Evolutionary conservation across 2,888 invertebrate species (phyloP).

Genomic region (Perizoma flavofasciatum): DNA sequence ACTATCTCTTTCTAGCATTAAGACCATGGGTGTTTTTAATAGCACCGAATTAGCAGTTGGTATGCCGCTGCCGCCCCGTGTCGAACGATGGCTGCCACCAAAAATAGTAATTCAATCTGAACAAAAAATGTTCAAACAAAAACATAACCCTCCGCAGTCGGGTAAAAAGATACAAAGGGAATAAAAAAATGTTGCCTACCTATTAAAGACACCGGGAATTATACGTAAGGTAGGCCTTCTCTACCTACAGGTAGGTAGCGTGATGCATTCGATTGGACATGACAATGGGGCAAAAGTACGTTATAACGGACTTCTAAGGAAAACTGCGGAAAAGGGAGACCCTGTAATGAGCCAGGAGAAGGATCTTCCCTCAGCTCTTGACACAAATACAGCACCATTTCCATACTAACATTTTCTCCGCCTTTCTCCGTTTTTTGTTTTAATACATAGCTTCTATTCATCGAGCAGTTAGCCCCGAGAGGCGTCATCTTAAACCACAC

Average conservation of each 20-base stretch:
- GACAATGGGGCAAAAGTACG: slow-evolving; percentile 35
- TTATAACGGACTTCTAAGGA: slow-evolving; percentile 28
- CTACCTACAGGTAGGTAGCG: too few relatives aligned
- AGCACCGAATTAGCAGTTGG: slow-evolving; percentile 73
- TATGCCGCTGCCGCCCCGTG: slow-evolving; percentile 57
- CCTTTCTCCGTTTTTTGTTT: too few relatives aligned
- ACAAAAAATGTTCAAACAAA: slow-evolving; percentile 53
- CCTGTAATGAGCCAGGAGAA: too few relatives aligned
- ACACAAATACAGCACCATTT: too few relatives aligned
- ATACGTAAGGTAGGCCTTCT: slow-evolving; percentile 63
- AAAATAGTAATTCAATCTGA: slow-evolving; percentile 75
- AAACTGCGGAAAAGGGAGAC: too few relatives aligned
- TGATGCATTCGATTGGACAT: slow-evolving; percentile 40
- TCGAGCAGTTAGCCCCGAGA: too few relatives aligned
- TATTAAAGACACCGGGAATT: slow-evolving; percentile 72
- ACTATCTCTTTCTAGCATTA: slow-evolving; percentile 31
- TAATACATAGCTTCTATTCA: too few relatives aligned
- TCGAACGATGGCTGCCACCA: slow-evolving; percentile 76
- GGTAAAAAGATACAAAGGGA: slow-evolving; percentile 60
- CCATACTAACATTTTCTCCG: too few relatives aligned
- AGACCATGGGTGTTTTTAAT: slow-evolving; percentile 36
- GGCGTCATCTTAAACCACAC: too few relatives aligned
- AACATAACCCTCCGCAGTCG: slow-evolving; percentile 4
- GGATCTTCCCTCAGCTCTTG: too few relatives aligned
- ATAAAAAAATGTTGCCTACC: slow-evolving; percentile 49